A percentile compares a stretch with the other conserved stretches of the same genome.
Evolutionary conservation across 2,113 vertebrate species (phyloP).

Genomic region (Pteruthius melanotis): DNA sequence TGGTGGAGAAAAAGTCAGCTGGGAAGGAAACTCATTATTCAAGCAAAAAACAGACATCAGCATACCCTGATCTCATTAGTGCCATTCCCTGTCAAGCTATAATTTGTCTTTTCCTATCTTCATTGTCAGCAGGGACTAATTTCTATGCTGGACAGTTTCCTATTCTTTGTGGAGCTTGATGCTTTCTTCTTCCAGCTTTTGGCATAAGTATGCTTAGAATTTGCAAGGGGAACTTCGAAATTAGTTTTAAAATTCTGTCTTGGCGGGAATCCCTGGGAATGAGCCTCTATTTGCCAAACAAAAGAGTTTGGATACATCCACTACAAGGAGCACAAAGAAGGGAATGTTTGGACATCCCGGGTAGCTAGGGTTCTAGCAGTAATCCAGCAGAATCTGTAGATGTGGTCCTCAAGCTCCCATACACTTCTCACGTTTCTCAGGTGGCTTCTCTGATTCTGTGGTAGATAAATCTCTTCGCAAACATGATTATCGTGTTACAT

Average conservation of each 20-base stretch:
- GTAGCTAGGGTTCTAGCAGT: background rate
- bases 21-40: background rate
- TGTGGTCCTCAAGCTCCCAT: background rate
- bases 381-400: accelerated
- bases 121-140: constrained; percentile 1
- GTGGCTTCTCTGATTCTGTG: background rate
- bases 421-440: background rate
- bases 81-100: background rate
- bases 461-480: background rate
- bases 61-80: constrained; percentile 16
- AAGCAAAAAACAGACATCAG: background rate
- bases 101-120: constrained; percentile 12
- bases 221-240: background rate
- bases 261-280: background rate
- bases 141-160: background rate
- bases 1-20: background rate
- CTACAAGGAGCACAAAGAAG: background rate
- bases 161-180: background rate
- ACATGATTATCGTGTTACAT: background rate
- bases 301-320: background rate
- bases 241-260: background rate
- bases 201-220: background rate
- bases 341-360: background rate
- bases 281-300: background rate
- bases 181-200: background rate